Conservation (phyloP, 2,797 vertebrate genomes). For the Micropoecilia bifurca region DNA sequence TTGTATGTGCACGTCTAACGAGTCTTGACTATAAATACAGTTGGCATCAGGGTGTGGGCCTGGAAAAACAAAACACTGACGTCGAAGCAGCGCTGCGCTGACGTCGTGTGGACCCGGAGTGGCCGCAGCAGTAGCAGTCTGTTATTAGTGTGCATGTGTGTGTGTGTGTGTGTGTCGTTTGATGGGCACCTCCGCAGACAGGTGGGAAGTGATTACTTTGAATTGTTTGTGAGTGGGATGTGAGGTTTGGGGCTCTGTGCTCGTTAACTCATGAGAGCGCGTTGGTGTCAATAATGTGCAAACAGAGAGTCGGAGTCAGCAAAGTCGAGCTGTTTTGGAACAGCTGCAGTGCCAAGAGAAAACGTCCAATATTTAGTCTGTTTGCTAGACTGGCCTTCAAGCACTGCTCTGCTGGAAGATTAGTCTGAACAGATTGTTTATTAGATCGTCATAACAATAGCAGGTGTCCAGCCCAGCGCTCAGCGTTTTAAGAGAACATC, state of each 20-base stretch:
- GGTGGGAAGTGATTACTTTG: slow-evolving; percentile 46
- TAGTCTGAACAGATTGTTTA: slow-evolving; percentile 8
- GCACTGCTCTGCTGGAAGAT: slow-evolving; percentile 19
- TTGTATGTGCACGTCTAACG: slow-evolving; percentile 37
- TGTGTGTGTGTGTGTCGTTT: slow-evolving; percentile 41
- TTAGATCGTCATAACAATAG: slow-evolving; percentile 15
- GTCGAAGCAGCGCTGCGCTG: slow-evolving; percentile 69
- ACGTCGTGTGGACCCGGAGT: slow-evolving; percentile 70
- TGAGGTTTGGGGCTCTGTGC: slow-evolving; percentile 23
- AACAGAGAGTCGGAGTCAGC: slow-evolving; percentile 21
- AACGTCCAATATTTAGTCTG: slow-evolving; percentile 45
- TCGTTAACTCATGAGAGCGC: slow-evolving; percentile 17
- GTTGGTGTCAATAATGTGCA: slow-evolving; percentile 18
- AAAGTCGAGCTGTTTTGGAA: slow-evolving; percentile 53
- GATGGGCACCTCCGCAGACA: slow-evolving; percentile 59
- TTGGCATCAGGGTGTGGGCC: slow-evolving; percentile 83
- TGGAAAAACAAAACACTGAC: slow-evolving; percentile 85
- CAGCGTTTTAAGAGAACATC: slow-evolving; percentile 6
- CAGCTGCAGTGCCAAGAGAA: slow-evolving; percentile 37
- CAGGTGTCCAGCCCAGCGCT: background rate
- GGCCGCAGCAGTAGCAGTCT: slow-evolving; percentile 67
- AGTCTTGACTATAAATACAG: slow-evolving; percentile 75
- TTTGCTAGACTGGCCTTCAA: slow-evolving; percentile 40
- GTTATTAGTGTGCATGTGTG: slow-evolving; percentile 70
- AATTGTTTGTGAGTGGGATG: slow-evolving; percentile 19